phyloP scores from a whole-genome alignment of 64 coral and sea anemone genomes.

The Trachythela sp. region DNA sequence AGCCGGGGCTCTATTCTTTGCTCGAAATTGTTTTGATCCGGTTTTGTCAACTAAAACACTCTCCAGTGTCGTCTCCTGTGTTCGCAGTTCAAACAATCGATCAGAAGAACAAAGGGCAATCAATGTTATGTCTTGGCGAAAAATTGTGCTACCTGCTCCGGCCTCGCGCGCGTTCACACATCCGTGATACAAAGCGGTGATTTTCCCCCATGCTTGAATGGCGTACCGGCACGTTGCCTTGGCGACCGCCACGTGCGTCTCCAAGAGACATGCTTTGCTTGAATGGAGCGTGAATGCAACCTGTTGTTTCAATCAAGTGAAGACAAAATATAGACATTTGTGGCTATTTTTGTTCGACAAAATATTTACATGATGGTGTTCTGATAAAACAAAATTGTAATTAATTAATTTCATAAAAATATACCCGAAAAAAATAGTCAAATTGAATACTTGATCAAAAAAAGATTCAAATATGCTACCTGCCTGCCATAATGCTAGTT shows the following conservation, averaged over 20 bases:
- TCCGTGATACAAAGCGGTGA: neutral
- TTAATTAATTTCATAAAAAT: no score
- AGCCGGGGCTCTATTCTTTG: neutral
- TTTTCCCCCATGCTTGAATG: neutral
- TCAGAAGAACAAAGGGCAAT: conserved; percentile 2
- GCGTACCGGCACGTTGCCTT: neutral
- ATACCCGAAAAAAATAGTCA: no score
- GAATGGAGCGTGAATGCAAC: neutral
- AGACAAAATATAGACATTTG: neutral
- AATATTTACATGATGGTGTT: no score
- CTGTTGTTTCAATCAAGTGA: neutral
- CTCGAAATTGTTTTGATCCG: neutral
- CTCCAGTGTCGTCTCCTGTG: neutral
- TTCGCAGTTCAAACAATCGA: neutral
- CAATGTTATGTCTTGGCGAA: conserved; percentile 3
- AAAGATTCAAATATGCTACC: no score
- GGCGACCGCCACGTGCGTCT: neutral
- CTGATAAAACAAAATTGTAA: no score
- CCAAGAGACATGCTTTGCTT: neutral
- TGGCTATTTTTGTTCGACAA: neutral
- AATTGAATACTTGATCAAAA: no score
- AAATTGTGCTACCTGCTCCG: neutral
- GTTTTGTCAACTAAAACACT: conserved; percentile 3
- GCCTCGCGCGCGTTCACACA: neutral
- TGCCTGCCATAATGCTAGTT: no score